Conservation (phyloP, 2,888 invertebrate species). For the Aethes cnicana region DNA sequence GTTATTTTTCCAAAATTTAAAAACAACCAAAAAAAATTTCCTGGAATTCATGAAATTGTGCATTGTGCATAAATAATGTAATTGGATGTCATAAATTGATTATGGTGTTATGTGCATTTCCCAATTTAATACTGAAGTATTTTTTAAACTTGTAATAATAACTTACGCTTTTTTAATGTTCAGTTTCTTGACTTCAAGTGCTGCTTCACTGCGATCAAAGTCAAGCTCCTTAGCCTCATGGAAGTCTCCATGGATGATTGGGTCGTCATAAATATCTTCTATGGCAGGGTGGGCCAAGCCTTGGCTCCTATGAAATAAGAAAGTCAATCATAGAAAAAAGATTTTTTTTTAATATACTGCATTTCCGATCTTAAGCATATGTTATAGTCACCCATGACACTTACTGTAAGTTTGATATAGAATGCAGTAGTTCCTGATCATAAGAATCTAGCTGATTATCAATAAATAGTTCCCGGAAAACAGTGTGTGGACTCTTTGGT, state of each 20-base stretch:
- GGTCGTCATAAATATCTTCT: slow-evolving; percentile 69
- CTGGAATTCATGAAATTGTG: no score
- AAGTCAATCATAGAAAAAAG: slow-evolving; percentile 5
- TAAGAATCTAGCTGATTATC: slow-evolving; percentile 69
- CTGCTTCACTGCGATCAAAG: slow-evolving; percentile 38
- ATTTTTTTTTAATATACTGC: background rate
- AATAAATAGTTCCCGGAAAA: slow-evolving; percentile 69
- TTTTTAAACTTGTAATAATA: no score
- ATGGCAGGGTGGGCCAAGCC: slow-evolving; percentile 61
- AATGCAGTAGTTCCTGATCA: slow-evolving; percentile 69
- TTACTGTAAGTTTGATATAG: slow-evolving; percentile 71
- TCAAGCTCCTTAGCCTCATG: slow-evolving; percentile 52
- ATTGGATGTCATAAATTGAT: no score
- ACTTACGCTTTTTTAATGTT: slow-evolving; percentile 71
- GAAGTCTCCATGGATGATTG: slow-evolving; percentile 53
- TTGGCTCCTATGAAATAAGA: slow-evolving; percentile 45
- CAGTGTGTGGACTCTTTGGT: slow-evolving; percentile 70
- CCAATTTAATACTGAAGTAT: no score
- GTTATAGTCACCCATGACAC: slow-evolving; percentile 46
- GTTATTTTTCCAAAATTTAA: no score
- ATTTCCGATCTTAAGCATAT: no score
- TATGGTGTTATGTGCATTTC: no score
- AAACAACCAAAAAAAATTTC: no score
- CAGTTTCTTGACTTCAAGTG: slow-evolving; percentile 46
- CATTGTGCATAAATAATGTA: no score